Conservation (phyloP, 1,140 invertebrate genomes). For the Aphelenchoides besseyi region DNA sequence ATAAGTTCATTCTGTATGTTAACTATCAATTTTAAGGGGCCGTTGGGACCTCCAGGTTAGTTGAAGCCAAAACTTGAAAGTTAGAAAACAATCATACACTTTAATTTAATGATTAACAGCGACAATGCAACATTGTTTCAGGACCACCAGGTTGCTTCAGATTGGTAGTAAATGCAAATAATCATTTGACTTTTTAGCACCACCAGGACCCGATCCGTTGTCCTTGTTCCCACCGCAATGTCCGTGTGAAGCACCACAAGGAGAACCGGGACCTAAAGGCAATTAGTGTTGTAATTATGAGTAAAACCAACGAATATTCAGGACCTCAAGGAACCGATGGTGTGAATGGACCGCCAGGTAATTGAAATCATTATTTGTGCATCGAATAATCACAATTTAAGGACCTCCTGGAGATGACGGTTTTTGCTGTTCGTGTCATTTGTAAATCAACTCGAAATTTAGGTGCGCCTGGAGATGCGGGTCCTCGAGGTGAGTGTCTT, state of each 20-base stretch:
- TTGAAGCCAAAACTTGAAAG: too few species aligned
- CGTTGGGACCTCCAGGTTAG: slow-evolving; percentile 45
- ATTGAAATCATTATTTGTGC: too few species aligned
- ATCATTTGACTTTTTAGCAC: slow-evolving; percentile 22
- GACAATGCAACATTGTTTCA: too few species aligned
- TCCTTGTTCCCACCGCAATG: slow-evolving; percentile 50
- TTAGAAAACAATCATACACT: too few species aligned
- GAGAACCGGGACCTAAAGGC: slow-evolving; percentile 39
- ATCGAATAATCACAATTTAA: background rate
- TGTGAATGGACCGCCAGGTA: slow-evolving; percentile 17
- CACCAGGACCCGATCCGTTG: slow-evolving; percentile 42
- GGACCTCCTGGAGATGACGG: slow-evolving; percentile 15
- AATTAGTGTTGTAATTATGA: background rate
- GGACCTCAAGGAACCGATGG: background rate
- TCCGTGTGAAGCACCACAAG: slow-evolving; percentile 48
- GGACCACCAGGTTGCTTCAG: background rate
- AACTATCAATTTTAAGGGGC: too few species aligned
- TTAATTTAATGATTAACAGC: too few species aligned
- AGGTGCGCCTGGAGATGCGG: background rate
- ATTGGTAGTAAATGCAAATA: background rate
- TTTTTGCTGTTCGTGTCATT: background rate
- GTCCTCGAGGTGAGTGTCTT: too few species aligned
- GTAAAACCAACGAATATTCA: background rate
- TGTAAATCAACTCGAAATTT: background rate
- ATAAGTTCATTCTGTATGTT: too few species aligned